Percentiles rank a stretch among this genome's conserved stretches.
phyloP scores from a whole-genome alignment of 2,113 vertebrate species.

The Dromas ardeola region DNA sequence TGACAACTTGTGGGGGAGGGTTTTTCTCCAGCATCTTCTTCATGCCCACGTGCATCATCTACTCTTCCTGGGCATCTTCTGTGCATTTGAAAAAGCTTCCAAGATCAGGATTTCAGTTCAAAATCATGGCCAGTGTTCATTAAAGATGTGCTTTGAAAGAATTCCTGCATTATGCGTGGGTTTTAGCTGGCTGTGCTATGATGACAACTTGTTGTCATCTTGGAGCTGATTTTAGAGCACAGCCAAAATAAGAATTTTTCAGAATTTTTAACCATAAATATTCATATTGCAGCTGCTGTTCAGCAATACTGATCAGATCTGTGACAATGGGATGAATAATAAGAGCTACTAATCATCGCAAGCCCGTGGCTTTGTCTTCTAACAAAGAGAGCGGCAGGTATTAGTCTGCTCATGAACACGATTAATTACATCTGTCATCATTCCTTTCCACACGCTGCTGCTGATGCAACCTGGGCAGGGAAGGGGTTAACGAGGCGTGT shows the following conservation, averaged over 20 bases:
- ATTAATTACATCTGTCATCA: neutral
- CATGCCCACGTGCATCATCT: rapidly evolving
- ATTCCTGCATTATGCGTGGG: neutral
- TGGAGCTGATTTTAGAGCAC: neutral
- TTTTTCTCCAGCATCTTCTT: neutral
- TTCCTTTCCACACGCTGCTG: rapidly evolving
- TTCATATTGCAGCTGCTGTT: neutral
- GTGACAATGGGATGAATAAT: neutral
- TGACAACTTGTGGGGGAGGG: neutral
- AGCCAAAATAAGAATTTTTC: neutral
- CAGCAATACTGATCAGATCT: neutral
- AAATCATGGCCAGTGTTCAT: neutral
- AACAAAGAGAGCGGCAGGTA: neutral
- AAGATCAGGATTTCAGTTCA: neutral
- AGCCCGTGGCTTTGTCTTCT: neutral
- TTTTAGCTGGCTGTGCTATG: neutral
- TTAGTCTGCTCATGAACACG: neutral
- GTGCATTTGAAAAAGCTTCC: neutral
- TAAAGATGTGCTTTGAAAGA: neutral
- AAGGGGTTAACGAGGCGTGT: neutral
- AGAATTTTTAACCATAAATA: neutral
- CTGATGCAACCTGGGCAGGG: neutral
- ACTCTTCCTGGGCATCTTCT: neutral
- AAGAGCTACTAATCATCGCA: neutral
- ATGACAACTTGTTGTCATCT: neutral